Evolutionary conservation across 2,888 invertebrate species (phyloP).

Genomic region (Drosophila paranaensis): DNA sequence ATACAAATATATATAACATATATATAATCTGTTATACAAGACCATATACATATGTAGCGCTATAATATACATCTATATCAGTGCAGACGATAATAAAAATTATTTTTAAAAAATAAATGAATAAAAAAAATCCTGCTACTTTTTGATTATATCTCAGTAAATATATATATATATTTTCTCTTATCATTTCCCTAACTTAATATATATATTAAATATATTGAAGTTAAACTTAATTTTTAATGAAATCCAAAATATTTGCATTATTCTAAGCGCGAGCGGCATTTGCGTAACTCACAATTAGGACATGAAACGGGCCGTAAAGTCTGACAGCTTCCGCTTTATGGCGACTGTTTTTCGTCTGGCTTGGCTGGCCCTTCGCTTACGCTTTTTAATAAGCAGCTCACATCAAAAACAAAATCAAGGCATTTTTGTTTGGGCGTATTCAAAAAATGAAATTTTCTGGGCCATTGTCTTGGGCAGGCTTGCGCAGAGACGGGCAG

Average conservation of each 20-base stretch:
- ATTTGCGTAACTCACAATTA: neutral
- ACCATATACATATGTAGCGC: too few relatives aligned
- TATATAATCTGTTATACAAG: too few relatives aligned
- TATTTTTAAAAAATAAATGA: too few relatives aligned
- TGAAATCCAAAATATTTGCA: neutral
- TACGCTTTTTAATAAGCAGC: constrained; percentile 43
- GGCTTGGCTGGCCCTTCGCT: neutral
- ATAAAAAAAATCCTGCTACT: too few relatives aligned
- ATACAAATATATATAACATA: too few relatives aligned
- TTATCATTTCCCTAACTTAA: too few relatives aligned
- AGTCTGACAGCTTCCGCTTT: constrained; percentile 3
- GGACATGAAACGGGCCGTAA: neutral
- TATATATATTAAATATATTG: neutral
- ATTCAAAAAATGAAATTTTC: constrained; percentile 57
- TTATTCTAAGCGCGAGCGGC: neutral
- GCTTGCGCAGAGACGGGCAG: constrained; percentile 1
- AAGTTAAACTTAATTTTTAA: neutral
- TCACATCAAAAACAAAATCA: constrained; percentile 27
- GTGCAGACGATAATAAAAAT: too few relatives aligned
- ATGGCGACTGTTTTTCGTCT: neutral
- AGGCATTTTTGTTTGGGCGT: constrained; percentile 30
- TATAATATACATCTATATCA: too few relatives aligned
- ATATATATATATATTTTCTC: too few relatives aligned
- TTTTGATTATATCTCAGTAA: too few relatives aligned
- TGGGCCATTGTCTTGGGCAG: constrained; percentile 12